phyloP scores from a whole-genome alignment of 2,797 vertebrate species.

The Carcharodon carcharias region DNA sequence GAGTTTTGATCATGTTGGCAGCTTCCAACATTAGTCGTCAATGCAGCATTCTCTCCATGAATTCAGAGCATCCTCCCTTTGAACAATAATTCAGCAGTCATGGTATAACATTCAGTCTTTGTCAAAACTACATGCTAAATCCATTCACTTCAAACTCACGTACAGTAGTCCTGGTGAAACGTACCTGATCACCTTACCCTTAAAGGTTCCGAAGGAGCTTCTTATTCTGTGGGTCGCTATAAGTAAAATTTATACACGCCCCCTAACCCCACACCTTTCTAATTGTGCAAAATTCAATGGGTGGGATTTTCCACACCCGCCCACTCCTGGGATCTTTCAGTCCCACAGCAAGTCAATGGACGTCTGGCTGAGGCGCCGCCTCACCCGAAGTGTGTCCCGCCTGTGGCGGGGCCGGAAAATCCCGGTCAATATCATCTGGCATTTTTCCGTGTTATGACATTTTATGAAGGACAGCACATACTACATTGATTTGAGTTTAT shows the following conservation, averaged over 20 bases:
- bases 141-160: not conserved
- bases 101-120: not conserved
- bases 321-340: too few species aligned
- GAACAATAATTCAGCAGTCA: not conserved
- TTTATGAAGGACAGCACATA: not conserved
- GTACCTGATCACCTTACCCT: not conserved
- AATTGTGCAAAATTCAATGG: too few species aligned
- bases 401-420: too few species aligned
- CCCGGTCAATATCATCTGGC: too few species aligned
- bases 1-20: not conserved
- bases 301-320: too few species aligned
- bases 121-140: not conserved
- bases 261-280: not conserved
- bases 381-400: too few species aligned
- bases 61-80: not conserved
- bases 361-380: too few species aligned
- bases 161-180: not conserved
- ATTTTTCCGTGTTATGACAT: too few species aligned
- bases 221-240: not conserved
- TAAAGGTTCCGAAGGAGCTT: not conserved
- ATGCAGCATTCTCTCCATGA: too few species aligned
- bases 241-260: not conserved
- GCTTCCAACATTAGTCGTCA: not conserved
- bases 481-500: not conserved
- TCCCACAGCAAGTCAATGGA: too few species aligned